Evolutionary conservation across 2,113 vertebrate genomes (phyloP).

Genomic region (Dermatemys mawii): DNA sequence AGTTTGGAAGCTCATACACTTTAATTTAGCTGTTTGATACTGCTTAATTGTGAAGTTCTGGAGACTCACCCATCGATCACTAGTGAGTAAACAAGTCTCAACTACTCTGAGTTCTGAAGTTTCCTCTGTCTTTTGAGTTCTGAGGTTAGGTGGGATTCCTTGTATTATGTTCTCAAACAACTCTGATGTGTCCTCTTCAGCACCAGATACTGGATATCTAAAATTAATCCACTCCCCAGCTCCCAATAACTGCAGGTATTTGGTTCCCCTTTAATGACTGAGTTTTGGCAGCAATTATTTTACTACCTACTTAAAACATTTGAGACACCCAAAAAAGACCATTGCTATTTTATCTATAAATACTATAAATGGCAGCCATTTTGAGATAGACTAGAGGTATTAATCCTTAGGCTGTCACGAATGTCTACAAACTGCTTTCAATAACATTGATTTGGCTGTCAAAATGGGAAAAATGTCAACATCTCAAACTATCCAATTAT

Average conservation of each 20-base stretch:
- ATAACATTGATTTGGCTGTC: slow-evolving; percentile 65
- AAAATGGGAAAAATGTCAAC: slow-evolving; percentile 57
- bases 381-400: slow-evolving; percentile 44
- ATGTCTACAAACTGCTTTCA: slow-evolving; percentile 33
- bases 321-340: slow-evolving; percentile 20
- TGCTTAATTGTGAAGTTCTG: not conserved
- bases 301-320: slow-evolving; percentile 15
- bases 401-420: slow-evolving; percentile 50
- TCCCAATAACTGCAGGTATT: not conserved
- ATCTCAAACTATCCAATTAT: slow-evolving; percentile 54
- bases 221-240: not conserved
- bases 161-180: not conserved
- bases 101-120: not conserved
- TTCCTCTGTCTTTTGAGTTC: not conserved
- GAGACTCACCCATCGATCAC: not conserved
- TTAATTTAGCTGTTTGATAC: not conserved
- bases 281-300: not conserved
- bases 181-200: accelerated
- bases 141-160: not conserved
- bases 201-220: not conserved
- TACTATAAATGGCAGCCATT: not conserved
- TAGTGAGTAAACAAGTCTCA: not conserved
- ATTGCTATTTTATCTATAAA: not conserved
- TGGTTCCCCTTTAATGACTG: not conserved
- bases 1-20: not conserved